Evolutionary conservation across 2,888 invertebrate species (phyloP).

Genomic region (Drosophila mercatorum): DNA sequence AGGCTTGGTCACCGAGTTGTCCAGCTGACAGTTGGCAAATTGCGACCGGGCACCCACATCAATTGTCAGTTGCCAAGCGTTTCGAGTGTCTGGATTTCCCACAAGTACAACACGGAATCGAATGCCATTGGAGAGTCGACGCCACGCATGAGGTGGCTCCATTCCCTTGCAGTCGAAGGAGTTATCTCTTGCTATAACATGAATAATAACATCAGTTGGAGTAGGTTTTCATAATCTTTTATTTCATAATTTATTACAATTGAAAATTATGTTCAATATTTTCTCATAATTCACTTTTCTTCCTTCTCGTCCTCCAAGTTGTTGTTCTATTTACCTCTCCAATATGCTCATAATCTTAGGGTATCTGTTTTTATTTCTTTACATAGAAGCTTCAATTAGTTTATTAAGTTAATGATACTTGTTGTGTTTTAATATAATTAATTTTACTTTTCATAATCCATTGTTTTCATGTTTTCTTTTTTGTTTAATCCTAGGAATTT

Average conservation of each 20-base stretch:
- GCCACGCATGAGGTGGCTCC: background rate
- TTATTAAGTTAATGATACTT: constrained; percentile 79
- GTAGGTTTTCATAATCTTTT: constrained; percentile 77
- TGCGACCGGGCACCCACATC: constrained; percentile 60
- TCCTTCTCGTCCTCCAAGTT: constrained; percentile 24
- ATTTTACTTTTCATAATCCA: constrained; percentile 53
- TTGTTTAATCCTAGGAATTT: constrained; percentile 73
- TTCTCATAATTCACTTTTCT: constrained; percentile 49
- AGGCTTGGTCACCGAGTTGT: constrained; percentile 31
- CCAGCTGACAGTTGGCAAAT: constrained; percentile 72
- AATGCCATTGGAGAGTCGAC: background rate
- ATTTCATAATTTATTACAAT: constrained; percentile 84
- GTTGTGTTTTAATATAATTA: constrained; percentile 60
- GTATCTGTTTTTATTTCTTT: constrained; percentile 74
- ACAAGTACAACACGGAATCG: background rate
- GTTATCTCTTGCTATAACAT: too few relatives aligned
- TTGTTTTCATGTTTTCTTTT: constrained; percentile 20
- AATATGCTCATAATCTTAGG: constrained; percentile 51
- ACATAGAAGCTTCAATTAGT: constrained; percentile 80
- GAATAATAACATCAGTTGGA: background rate
- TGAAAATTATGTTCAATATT: constrained; percentile 82
- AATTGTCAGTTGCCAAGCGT: constrained; percentile 53
- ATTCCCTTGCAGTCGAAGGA: too few relatives aligned
- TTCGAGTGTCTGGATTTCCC: constrained; percentile 43
- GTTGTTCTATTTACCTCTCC: constrained; percentile 47